These are phyloP conservation scores for Hystrix cristata DNA, from an alignment of 2,113 vertebrate genomes.

Conservation along the genomic window DNA sequence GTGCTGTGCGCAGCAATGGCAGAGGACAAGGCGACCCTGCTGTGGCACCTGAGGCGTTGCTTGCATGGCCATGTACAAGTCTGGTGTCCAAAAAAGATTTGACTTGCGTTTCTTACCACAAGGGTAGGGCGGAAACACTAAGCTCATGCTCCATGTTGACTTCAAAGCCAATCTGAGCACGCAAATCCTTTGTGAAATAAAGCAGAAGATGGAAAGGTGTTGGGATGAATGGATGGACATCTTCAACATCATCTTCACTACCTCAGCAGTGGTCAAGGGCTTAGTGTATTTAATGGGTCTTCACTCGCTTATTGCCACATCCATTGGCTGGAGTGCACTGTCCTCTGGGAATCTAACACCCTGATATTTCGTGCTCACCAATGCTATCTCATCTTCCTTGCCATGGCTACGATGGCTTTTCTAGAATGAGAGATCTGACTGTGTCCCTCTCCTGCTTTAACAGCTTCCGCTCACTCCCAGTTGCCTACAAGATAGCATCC, in stretches of 20 bases:
- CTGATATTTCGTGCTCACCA: background rate
- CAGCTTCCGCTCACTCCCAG: background rate
- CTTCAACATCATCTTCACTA: background rate
- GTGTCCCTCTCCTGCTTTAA: background rate
- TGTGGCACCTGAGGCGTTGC: background rate
- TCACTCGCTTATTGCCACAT: background rate
- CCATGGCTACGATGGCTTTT: background rate
- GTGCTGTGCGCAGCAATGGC: background rate
- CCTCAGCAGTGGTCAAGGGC: background rate
- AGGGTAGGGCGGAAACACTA: background rate
- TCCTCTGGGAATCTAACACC: background rate
- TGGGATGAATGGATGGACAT: background rate
- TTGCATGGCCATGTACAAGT: background rate
- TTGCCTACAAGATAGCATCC: background rate
- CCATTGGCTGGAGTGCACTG: background rate
- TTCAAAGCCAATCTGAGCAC: background rate
- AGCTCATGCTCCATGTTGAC: background rate
- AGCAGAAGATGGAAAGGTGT: background rate
- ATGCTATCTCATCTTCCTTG: background rate
- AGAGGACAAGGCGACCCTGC: background rate
- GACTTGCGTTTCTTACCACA: background rate
- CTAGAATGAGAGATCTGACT: background rate
- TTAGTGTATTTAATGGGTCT: background rate
- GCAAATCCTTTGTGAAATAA: conserved; percentile 35
- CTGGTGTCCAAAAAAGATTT: background rate